These are phyloP conservation scores for Phaethon lepturus DNA, from an alignment of 2,113 vertebrate species.

Conservation along the genomic window DNA sequence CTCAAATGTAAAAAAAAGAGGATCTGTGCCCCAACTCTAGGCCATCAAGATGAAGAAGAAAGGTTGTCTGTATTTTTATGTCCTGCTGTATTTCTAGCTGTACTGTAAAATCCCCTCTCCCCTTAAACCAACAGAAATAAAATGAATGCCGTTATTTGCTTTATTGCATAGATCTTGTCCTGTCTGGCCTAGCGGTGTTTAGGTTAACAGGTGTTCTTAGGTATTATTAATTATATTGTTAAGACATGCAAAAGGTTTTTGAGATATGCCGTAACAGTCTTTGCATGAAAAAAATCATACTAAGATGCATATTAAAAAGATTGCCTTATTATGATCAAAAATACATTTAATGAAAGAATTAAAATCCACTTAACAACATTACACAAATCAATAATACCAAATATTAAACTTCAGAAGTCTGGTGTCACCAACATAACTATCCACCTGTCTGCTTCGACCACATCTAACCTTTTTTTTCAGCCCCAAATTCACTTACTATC, in stretches of 20 bases:
- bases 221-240: neutral
- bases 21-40: neutral
- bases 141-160: neutral
- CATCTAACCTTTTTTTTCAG: neutral
- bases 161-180: neutral
- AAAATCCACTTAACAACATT: neutral
- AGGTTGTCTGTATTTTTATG: neutral
- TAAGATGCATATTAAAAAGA: neutral
- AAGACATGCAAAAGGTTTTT: neutral
- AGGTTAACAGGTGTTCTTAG: neutral
- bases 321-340: neutral
- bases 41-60: neutral
- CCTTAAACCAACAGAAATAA: neutral
- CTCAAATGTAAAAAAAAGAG: fast-evolving
- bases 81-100: neutral
- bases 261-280: neutral
- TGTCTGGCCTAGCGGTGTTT: neutral
- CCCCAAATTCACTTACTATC: neutral
- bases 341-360: neutral
- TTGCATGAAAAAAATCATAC: neutral
- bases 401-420: neutral
- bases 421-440: neutral
- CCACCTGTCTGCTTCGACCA: neutral
- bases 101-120: neutral
- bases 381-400: neutral